phyloP scores from a whole-genome alignment of 2,888 invertebrate species.

The Brachyopa scutellaris region DNA sequence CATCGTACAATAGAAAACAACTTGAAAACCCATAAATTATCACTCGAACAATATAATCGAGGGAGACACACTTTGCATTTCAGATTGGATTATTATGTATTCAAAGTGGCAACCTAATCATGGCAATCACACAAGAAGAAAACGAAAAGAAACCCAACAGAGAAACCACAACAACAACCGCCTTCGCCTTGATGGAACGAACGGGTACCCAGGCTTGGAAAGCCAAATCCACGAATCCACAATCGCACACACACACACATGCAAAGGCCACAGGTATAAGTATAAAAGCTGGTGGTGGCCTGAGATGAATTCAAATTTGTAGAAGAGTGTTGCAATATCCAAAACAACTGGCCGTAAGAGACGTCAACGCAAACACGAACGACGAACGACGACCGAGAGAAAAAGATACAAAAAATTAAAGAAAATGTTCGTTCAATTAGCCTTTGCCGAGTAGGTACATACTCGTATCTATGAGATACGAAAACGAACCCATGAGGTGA shows the following conservation, averaged over 20 bases:
- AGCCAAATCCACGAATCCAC: conserved; percentile 26
- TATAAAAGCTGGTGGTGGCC: conserved; percentile 21
- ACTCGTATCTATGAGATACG: background rate
- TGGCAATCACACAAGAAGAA: conserved; percentile 63
- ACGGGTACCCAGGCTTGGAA: conserved; percentile 12
- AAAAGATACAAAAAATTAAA: conserved; percentile 1
- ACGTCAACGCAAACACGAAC: conserved; percentile 7
- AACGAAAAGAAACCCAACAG: conserved; percentile 28
- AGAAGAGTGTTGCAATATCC: conserved; percentile 53
- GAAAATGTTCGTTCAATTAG: conserved; percentile 12
- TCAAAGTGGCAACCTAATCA: conserved; percentile 71
- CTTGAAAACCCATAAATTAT: conserved; percentile 70
- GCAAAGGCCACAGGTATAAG: conserved; percentile 19
- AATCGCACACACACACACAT: conserved; percentile 10
- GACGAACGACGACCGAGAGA: conserved; percentile 1
- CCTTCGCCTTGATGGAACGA: background rate
- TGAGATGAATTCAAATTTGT: conserved; percentile 66
- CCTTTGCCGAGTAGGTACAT: background rate
- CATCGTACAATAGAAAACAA: conserved; percentile 64
- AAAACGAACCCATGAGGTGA: background rate
- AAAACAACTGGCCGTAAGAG: conserved; percentile 44
- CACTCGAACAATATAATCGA: conserved; percentile 70
- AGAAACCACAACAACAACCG: conserved; percentile 35
- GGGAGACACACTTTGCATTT: conserved; percentile 70
- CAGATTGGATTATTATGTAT: conserved; percentile 71